Evolutionary conservation across 2,888 invertebrate species (phyloP).

Genomic region (Tethea ocularis): DNA sequence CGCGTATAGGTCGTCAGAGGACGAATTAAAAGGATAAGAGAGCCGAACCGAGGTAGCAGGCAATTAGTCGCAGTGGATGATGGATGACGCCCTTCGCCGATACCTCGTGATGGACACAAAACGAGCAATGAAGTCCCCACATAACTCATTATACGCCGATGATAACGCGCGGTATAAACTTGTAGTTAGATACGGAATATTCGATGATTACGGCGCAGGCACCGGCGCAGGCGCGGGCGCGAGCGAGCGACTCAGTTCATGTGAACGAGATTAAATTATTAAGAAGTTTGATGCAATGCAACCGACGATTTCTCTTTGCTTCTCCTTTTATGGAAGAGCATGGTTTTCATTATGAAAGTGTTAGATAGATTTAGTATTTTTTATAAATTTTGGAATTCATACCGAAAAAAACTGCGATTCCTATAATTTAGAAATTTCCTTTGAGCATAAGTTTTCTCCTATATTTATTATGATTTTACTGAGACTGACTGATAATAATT

Average conservation of each 20-base stretch:
- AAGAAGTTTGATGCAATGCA: slow-evolving; percentile 35
- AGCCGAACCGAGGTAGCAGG: slow-evolving; percentile 78
- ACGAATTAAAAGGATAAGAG: slow-evolving; percentile 80
- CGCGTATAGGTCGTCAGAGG: slow-evolving; percentile 65
- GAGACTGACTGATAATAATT: too few relatives aligned
- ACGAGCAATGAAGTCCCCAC: slow-evolving; percentile 62
- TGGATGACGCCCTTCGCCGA: slow-evolving; percentile 74
- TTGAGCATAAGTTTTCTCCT: too few relatives aligned
- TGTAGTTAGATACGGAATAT: slow-evolving; percentile 74
- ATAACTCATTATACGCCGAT: slow-evolving; percentile 80
- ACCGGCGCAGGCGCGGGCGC: slow-evolving; percentile 19
- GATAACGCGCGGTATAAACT: slow-evolving; percentile 76
- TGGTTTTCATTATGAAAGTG: slow-evolving; percentile 3
- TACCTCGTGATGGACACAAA: slow-evolving; percentile 73
- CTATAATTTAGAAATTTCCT: too few relatives aligned
- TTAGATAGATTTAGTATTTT: background rate
- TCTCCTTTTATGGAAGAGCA: background rate
- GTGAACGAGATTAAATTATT: slow-evolving; percentile 59
- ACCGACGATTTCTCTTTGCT: slow-evolving; percentile 11
- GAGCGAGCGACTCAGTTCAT: slow-evolving; percentile 35
- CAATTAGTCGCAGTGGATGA: slow-evolving; percentile 79
- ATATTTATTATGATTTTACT: too few relatives aligned
- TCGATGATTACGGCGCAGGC: slow-evolving; percentile 54
- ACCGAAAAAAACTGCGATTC: background rate
- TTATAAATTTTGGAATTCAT: background rate